phyloP scores from a whole-genome alignment of 2,888 invertebrate species.

The Thumatha senex region DNA sequence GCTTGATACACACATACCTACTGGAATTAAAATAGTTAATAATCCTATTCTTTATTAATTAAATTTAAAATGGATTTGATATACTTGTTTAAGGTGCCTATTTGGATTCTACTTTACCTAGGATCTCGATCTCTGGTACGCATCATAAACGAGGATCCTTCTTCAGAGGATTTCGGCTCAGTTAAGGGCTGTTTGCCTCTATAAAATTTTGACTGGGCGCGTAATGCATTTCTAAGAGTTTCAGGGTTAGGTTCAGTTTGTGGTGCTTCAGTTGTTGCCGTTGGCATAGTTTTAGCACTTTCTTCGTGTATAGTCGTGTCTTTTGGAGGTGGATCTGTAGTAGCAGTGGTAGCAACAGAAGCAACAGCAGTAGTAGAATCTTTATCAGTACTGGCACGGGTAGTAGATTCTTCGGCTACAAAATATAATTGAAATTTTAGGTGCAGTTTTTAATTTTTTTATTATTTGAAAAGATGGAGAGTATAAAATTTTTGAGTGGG shows the following conservation, averaged over 20 bases:
- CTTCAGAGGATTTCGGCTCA: not conserved
- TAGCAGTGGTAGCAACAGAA: not conserved
- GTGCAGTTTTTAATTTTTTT: not conserved
- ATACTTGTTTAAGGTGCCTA: too few species aligned
- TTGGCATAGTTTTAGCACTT: not conserved
- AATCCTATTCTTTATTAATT: too few species aligned
- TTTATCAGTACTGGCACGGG: too few species aligned
- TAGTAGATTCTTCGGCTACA: too few species aligned
- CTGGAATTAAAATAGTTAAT: too few species aligned
- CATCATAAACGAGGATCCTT: slow-evolving; percentile 1
- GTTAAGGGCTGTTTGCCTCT: not conserved
- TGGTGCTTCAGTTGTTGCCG: not conserved
- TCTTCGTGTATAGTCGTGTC: not conserved
- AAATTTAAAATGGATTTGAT: too few species aligned
- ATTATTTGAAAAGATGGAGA: too few species aligned
- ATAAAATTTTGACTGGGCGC: not conserved
- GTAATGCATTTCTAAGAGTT: not conserved
- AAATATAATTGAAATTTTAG: not conserved
- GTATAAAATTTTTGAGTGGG: too few species aligned
- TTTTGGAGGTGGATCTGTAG: not conserved
- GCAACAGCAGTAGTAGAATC: not conserved
- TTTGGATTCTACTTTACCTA: too few species aligned
- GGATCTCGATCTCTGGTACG: not conserved
- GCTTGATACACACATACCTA: too few species aligned
- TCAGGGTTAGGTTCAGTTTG: not conserved